Percentiles rank a stretch among this genome's conserved stretches.
Conservation (phyloP, 2,888 invertebrate genomes). For the Clunio marinus region DNA sequence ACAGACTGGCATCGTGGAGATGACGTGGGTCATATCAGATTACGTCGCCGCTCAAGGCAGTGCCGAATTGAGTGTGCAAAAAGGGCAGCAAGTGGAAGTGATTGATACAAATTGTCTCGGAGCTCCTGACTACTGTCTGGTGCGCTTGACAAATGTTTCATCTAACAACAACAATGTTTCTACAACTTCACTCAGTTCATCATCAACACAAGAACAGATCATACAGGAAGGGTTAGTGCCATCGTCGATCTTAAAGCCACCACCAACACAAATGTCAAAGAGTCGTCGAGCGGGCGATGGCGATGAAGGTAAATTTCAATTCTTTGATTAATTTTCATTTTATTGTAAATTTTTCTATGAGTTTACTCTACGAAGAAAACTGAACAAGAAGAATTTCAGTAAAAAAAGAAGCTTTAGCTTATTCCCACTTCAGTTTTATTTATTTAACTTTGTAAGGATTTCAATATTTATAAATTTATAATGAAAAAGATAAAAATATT, state of each 20-base stretch:
- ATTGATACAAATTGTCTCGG: constrained; percentile 66
- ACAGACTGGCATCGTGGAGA: constrained; percentile 74
- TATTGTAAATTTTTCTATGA: too few relatives aligned
- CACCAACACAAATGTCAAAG: constrained; percentile 56
- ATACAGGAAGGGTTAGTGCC: constrained; percentile 75
- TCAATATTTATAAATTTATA: too few relatives aligned
- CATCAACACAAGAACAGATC: constrained; percentile 37
- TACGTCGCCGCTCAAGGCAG: constrained; percentile 69
- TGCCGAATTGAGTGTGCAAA: constrained; percentile 76
- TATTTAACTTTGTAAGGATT: too few relatives aligned
- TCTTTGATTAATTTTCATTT: too few relatives aligned
- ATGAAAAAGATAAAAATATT: too few relatives aligned
- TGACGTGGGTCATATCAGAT: constrained; percentile 89
- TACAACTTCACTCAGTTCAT: constrained; percentile 45
- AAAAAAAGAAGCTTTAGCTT: too few relatives aligned
- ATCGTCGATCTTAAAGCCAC: constrained; percentile 69
- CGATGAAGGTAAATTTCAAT: constrained; percentile 43
- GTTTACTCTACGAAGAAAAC: too few relatives aligned
- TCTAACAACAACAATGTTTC: constrained; percentile 35
- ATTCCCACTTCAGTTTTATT: too few relatives aligned
- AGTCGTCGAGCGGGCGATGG: constrained; percentile 46
- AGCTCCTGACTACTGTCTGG: constrained; percentile 67
- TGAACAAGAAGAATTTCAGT: too few relatives aligned
- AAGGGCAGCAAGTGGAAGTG: constrained; percentile 92
- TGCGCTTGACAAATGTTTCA: constrained; percentile 53